These are phyloP conservation scores for Epinephelus malabaricus DNA, from an alignment of 2,797 vertebrate genomes.

Conservation along the genomic window DNA sequence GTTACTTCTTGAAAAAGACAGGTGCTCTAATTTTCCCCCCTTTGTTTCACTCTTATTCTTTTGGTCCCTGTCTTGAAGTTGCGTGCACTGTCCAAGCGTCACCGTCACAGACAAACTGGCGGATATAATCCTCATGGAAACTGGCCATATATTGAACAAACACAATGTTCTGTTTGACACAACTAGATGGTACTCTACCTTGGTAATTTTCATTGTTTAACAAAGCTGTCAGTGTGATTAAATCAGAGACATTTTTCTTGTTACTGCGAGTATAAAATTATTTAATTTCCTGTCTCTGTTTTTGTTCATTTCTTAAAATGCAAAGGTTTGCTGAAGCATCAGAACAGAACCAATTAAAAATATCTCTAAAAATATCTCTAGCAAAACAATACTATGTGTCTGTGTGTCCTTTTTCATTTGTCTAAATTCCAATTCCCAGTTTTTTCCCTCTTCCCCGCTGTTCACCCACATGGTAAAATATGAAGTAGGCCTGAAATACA, in stretches of 20 bases:
- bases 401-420: slow-evolving; percentile 5
- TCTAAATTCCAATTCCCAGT: background rate
- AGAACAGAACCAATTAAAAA: no score
- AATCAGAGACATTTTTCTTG: background rate
- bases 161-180: background rate
- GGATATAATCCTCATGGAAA: background rate
- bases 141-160: background rate
- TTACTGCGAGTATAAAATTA: background rate
- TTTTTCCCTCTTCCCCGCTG: background rate
- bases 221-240: background rate
- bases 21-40: background rate
- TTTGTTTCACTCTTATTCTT: background rate
- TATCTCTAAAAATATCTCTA: no score
- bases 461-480: background rate
- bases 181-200: background rate
- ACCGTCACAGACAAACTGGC: background rate
- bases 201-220: background rate
- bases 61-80: background rate
- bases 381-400: background rate
- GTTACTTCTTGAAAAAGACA: slow-evolving; percentile 4
- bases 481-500: background rate
- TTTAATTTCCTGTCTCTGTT: background rate
- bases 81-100: background rate
- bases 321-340: background rate
- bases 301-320: background rate